Base-by-base conservation (phyloP, 2,888 invertebrate genomes). In the Homarus gammarus region DNA sequence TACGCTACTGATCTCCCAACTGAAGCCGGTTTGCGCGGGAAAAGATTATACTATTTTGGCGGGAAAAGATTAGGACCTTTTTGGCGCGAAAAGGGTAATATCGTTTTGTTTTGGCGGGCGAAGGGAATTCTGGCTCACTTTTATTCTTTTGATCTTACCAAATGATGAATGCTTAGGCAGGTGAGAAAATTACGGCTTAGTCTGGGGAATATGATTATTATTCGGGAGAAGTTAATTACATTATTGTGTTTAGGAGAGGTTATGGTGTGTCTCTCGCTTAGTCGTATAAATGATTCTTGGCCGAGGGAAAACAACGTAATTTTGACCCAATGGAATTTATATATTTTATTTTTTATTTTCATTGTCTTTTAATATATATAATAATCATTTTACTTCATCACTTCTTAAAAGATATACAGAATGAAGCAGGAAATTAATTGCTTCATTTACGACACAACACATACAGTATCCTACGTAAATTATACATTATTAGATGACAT, bases 1-100 rank as follows among this genome's bases (percentile, higher is more conserved):
- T 87, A 44, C 79, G 87, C 61, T 79, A 81, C 68, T 87, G 87
- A 87, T 81, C 81, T 72, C 81, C 81, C 38, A 51, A 44, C 51
- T 73, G 75, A 44, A 38, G 75, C 75, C 40, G 75, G 84, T 56
- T 70, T 68, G 68, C 12, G 73, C 36, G 73, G 33, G 70, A 73
- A 72, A 81, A 78, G 81, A 87, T 87, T 72, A 84, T 33, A 77
- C 61, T 77, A 27, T 84, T 84, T 84, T 73, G 73, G 84, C 40
- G 84, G 31, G 84, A n/a, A 70, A 84, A 84, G 84, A 75, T 84
- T 77, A 84, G 75, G 61, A 56, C 22, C 33, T 73, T 84, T 84
- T 72, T 64, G 31, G 84, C 49, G 49, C 27, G n/a, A 40, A 73
- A 61, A 75, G 84, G 84, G 31, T 33, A 77, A 84, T 77, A 68